Percentiles rank a stretch among this genome's conserved stretches.
Evolutionary conservation across 2,888 invertebrate genomes (phyloP).

Genomic region (Eupithecia subumbrata): DNA sequence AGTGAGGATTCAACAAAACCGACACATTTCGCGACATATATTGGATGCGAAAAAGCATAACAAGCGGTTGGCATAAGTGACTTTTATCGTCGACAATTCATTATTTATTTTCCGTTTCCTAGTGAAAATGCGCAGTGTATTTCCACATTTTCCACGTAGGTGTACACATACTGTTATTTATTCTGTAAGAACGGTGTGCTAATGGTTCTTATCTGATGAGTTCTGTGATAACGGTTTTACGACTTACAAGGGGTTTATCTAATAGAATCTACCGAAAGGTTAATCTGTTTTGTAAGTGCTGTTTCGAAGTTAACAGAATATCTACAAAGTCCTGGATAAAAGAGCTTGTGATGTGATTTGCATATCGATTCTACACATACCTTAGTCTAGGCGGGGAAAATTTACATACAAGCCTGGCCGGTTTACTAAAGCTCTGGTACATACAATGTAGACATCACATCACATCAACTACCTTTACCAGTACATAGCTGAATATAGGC

Average conservation of each 20-base stretch:
- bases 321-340: background rate
- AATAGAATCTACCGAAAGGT: slow-evolving; percentile 30
- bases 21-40: background rate
- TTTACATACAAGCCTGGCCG: background rate
- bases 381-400: background rate
- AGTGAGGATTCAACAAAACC: background rate
- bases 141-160: slow-evolving; percentile 13
- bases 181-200: slow-evolving; percentile 18
- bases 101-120: background rate
- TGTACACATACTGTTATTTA: slow-evolving; percentile 13
- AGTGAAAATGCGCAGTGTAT: slow-evolving; percentile 7
- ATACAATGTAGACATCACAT: background rate
- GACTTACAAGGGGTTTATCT: slow-evolving; percentile 12
- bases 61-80: background rate
- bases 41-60: background rate
- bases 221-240: slow-evolving; percentile 19
- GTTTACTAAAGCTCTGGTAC: background rate
- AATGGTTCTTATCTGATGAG: slow-evolving; percentile 35
- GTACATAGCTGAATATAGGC: background rate
- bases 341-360: slow-evolving; percentile 1
- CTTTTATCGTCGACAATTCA: background rate
- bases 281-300: slow-evolving; percentile 20
- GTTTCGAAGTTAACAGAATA: slow-evolving; percentile 2
- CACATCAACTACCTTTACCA: no score
- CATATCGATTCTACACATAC: background rate